These are phyloP conservation scores for Caiman crocodilus DNA, from an alignment of 2,797 vertebrate species.

Conservation along the genomic window DNA sequence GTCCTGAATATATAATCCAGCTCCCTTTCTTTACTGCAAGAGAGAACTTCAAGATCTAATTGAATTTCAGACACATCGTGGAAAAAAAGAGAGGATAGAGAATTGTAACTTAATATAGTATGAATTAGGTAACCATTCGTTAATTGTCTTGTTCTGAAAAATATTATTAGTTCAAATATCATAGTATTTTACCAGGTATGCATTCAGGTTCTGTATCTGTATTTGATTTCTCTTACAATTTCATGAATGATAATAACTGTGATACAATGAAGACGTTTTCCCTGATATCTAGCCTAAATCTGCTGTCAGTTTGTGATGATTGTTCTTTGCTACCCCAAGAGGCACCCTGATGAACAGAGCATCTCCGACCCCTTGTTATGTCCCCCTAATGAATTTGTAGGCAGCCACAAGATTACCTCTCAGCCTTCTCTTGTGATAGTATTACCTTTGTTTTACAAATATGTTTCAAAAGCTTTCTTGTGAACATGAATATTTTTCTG, in stretches of 20 bases:
- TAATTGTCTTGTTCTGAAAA: not conserved
- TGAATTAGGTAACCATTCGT: not conserved
- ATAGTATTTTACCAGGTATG: not conserved
- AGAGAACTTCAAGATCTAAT: not conserved
- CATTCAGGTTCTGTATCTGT: not conserved
- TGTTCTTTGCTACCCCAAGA: no score
- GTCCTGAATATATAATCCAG: not conserved
- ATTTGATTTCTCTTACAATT: not conserved
- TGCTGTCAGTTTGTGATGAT: no score
- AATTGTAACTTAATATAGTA: not conserved
- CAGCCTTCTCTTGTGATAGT: not conserved
- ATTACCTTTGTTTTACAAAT: conserved; percentile 2
- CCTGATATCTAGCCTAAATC: no score
- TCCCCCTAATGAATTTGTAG: no score
- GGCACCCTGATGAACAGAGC: no score
- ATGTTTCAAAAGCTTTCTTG: not conserved
- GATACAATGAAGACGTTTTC: not conserved
- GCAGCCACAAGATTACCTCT: no score
- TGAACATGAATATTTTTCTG: not conserved
- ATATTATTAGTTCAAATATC: not conserved
- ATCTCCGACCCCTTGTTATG: no score
- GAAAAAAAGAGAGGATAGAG: not conserved
- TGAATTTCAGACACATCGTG: not conserved
- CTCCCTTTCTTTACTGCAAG: not conserved
- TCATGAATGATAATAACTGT: not conserved